phyloP scores from a whole-genome alignment of 1,140 invertebrate genomes.

The Drosophila arizonae region DNA sequence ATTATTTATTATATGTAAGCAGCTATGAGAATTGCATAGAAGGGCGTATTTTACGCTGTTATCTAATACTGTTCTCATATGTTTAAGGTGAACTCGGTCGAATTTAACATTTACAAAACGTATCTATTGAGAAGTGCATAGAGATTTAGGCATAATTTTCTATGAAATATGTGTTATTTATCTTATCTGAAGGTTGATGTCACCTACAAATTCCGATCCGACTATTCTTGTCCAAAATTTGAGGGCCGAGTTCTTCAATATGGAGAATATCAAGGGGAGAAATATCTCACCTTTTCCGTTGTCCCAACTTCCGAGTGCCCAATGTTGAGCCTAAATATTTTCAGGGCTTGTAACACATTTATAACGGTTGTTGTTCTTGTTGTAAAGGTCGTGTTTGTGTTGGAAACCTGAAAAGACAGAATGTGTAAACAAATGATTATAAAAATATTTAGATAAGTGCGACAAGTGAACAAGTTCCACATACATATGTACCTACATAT shows the following conservation, averaged over 20 bases:
- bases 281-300: constrained; percentile 16
- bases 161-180: too few species aligned
- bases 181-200: too few species aligned
- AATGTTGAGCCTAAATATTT: constrained; percentile 5
- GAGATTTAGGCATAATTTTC: background rate
- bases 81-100: too few species aligned
- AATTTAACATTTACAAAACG: too few species aligned
- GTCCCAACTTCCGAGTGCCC: constrained; percentile 10
- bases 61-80: too few species aligned
- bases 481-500: background rate
- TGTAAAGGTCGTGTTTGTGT: constrained; percentile 25
- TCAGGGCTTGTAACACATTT: constrained; percentile 17
- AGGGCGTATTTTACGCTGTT: background rate
- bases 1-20: too few species aligned
- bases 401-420: constrained; percentile 10
- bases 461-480: constrained; percentile 53
- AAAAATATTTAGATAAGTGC: constrained; percentile 62
- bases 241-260: too few species aligned
- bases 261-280: background rate
- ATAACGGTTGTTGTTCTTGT: background rate
- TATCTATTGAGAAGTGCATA: background rate
- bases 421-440: constrained; percentile 52
- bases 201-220: too few species aligned
- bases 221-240: too few species aligned
- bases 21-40: background rate